Conservation (phyloP, 1,140 invertebrate genomes). For the Colletes latitarsis region DNA sequence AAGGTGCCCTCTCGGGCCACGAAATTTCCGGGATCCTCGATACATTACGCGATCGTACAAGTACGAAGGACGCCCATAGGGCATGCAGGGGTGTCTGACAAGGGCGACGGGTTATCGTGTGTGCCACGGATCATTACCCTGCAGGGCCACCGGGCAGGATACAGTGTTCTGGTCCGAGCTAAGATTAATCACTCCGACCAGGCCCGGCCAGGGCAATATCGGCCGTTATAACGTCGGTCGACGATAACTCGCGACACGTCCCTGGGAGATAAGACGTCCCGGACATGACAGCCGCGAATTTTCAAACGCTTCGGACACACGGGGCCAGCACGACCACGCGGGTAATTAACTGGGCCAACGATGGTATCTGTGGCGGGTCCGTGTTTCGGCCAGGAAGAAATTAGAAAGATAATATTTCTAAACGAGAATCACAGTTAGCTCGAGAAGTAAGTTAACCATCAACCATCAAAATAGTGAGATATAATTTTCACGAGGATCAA, state of each 20-base stretch:
- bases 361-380: not conserved
- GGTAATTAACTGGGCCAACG: constrained; percentile 47
- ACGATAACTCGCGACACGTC: constrained; percentile 63
- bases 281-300: constrained; percentile 52
- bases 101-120: constrained; percentile 72
- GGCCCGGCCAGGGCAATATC: constrained; percentile 61
- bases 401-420: not conserved
- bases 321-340: not conserved
- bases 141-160: constrained; percentile 51
- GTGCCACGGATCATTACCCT: constrained; percentile 78
- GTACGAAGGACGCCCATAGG: constrained; percentile 58
- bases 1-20: constrained; percentile 21
- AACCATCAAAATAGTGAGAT: too few species aligned
- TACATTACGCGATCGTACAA: constrained; percentile 49
- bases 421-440: too few species aligned
- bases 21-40: constrained; percentile 64
- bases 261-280: constrained; percentile 60
- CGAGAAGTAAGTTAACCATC: too few species aligned
- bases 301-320: constrained; percentile 42
- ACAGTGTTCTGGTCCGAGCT: constrained; percentile 58
- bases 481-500: too few species aligned
- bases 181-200: constrained; percentile 76
- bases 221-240: constrained; percentile 53
- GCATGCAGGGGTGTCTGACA: constrained; percentile 43
- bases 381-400: not conserved